Base-by-base conservation (phyloP, 2,888 invertebrate species). In the Watsonalla cultraria region DNA sequence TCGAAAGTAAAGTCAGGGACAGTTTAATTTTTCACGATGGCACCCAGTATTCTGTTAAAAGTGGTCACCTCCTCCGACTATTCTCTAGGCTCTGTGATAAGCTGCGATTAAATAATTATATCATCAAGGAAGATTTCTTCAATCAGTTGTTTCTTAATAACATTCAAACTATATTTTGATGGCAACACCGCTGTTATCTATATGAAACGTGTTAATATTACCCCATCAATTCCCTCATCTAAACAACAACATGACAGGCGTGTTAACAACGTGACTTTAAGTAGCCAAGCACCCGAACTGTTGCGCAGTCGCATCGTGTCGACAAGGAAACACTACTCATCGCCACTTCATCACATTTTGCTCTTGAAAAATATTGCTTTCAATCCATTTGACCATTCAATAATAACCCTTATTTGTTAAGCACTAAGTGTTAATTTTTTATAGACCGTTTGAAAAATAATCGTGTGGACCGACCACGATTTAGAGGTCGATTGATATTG, bases 301-400 rank as follows among this genome's bases (percentile, higher is more conserved):
- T 67, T 67, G 64, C 58, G 60, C 64, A 67, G 66, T 62, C 60
- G 57, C 56, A 62, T 64, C 62, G 55, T 60, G 66, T 62, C 62
- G 57, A 54, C 60, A 62, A 64, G 66, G 62, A 59, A 56, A 67
- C 66, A 62, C 59, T 62, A 66, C 58, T 66, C 64, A 53, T 54
- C 62, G 64, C 58, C 64, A 61, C 59, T 68, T 66, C 66, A 57
- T 68, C 57, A 55, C 45, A 55, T 60, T 58, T 53, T 60, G 48
- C 58, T 62, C 55, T 60, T 59, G 58, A 59, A 62, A 53, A 60
- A 64, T 62, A 49, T 60, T 56, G 42, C 51, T 54, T 35, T 58
- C 56, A 67, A 66, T 15, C 13, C 34, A 13, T 13, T n/a, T 15
- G 14, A 6, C 7, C 35, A n/a, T 15, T 14, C 15, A 15, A 37